Base-by-base conservation (phyloP, 2,797 vertebrate species). In the Falco naumanni region DNA sequence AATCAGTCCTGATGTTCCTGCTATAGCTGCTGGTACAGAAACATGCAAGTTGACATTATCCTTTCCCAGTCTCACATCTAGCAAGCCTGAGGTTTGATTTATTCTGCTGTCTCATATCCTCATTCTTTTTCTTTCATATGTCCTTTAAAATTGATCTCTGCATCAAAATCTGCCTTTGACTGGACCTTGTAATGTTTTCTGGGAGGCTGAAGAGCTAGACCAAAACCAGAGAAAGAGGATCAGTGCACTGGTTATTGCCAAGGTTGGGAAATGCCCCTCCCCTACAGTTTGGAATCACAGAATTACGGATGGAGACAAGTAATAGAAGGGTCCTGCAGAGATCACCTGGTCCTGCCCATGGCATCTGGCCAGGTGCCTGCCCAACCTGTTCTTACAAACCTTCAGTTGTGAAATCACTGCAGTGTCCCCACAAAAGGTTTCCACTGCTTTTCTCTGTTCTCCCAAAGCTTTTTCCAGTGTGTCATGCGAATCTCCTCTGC, bases 1-100 rank as follows among this genome's bases (percentile, higher is more conserved):
- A 33, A 20, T 24, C 29, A 1, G 1, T n/a, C 16, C 18, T 10
- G 1, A 43, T 54, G 17, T 0, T 76, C 22, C 41, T 28, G 18
- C 33, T 64, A 54, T 9, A 13, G 21, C 24, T 57, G 24, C 15
- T 87, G 39, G 15, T n/a, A 10, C 21, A 72, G 70, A 10, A 76
- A 34, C 24, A 37, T 37, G 5, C 21, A 69, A 34, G 13, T 13
- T 82, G 50, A 29, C 11, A 10, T 47, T 47, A 59, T 18, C 11
- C 7, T 65, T 69, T 71, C 6, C 39, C 8, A 56, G 50, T 24
- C 16, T 68, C 4, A 1, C 56, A 50, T 39, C 18, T 24, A 53
- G 28, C 24, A 72, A 45, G 10, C 25, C 14, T 64, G 25, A 56
- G 6, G 22, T 68, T 41, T 63, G 16, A 48, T 80, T 71, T 64